These are phyloP conservation scores for Chalcosyrphus nemorum DNA, from an alignment of 2,888 invertebrate species.

Conservation along the genomic window DNA sequence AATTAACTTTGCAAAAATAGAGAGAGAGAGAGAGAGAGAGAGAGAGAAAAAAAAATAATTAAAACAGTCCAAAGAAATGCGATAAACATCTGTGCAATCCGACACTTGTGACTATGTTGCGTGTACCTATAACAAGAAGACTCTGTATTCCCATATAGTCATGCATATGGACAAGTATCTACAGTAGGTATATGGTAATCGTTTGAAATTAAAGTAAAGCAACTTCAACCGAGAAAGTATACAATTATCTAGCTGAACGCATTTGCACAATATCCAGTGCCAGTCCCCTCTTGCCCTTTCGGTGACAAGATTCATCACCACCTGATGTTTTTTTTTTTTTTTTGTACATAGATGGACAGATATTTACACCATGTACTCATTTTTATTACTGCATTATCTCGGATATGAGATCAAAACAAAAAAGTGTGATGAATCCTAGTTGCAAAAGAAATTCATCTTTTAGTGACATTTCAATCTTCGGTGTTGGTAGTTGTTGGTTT, in stretches of 20 bases:
- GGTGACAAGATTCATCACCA: not conserved
- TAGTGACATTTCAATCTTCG: slow-evolving; percentile 74
- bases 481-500: slow-evolving; percentile 15
- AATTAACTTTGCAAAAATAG: slow-evolving; percentile 4
- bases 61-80: slow-evolving; percentile 29
- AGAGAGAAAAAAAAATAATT: not conserved
- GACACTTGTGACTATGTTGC: slow-evolving; percentile 54
- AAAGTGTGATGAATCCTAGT: slow-evolving; percentile 34
- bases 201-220: slow-evolving; percentile 32
- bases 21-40: not conserved
- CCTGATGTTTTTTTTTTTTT: no score
- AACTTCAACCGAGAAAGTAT: slow-evolving; percentile 41
- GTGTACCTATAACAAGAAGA: slow-evolving; percentile 12
- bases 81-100: slow-evolving; percentile 67
- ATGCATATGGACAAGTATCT: slow-evolving; percentile 17
- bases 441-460: slow-evolving; percentile 44
- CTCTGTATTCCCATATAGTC: slow-evolving; percentile 1
- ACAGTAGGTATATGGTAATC: slow-evolving; percentile 20
- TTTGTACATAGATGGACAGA: slow-evolving; percentile 27
- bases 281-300: not conserved
- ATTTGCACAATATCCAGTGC: slow-evolving; percentile 46
- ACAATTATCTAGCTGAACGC: slow-evolving; percentile 62
- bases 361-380: slow-evolving; percentile 21
- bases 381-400: slow-evolving; percentile 52
- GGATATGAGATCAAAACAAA: slow-evolving; percentile 66